A percentile compares a stretch with the other conserved stretches of the same genome.
These are phyloP conservation scores for Branchinecta lynchi DNA, from an alignment of 1,140 invertebrate genomes.

Conservation along the genomic window DNA sequence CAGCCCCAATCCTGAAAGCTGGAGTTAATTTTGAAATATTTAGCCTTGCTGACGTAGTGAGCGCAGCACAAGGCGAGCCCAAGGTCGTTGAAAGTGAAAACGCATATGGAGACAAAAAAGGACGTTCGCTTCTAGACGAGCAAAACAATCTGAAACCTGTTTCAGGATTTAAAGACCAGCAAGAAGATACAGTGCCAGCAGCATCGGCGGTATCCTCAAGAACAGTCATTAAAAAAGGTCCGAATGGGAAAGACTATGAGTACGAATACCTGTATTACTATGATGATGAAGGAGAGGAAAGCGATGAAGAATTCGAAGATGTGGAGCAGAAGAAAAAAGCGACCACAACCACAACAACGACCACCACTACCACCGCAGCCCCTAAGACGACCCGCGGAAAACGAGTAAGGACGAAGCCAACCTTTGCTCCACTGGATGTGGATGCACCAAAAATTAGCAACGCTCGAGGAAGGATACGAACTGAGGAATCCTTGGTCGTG, in stretches of 20 bases:
- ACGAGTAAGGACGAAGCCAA: not conserved
- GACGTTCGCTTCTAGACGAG: too few relatives aligned
- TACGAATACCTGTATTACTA: conserved; percentile 84
- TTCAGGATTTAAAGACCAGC: conserved; percentile 13
- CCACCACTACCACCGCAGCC: not conserved
- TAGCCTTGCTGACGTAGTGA: too few relatives aligned
- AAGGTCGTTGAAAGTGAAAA: not conserved
- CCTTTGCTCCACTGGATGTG: not conserved
- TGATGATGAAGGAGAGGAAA: conserved; percentile 42
- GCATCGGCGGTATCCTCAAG: conserved; percentile 36
- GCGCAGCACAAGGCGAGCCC: not conserved
- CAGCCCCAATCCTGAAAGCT: not conserved
- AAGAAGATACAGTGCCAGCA: conserved; percentile 23
- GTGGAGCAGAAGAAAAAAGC: not conserved
- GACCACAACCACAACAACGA: not conserved
- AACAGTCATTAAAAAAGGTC: conserved; percentile 67
- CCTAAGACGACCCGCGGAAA: not conserved
- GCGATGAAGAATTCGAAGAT: conserved; percentile 34
- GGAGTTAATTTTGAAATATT: not conserved
- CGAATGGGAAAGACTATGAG: conserved; percentile 77
- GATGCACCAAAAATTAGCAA: not conserved
- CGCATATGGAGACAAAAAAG: too few relatives aligned
- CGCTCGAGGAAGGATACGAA: not conserved
- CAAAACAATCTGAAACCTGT: not conserved
- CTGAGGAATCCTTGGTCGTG: not conserved